phyloP scores from a whole-genome alignment of 2,888 invertebrate species.

The Meliscaeva auricollis region DNA sequence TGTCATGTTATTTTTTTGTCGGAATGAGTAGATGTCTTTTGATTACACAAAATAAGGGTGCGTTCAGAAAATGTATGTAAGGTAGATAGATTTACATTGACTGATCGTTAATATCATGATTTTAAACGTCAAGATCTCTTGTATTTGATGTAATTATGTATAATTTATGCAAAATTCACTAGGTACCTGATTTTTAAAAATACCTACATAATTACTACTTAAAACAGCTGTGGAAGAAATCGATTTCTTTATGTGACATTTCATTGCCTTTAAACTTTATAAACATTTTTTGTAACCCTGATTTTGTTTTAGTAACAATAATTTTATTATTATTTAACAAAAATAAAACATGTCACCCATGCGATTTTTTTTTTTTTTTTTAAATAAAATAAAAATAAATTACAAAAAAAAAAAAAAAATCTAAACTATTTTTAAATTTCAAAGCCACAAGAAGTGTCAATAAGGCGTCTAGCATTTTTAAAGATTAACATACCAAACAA shows the following conservation, averaged over 20 bases:
- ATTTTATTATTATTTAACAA: not conserved
- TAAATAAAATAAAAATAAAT: not conserved
- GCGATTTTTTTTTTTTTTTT: no score
- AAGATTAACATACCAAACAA: conserved; percentile 3
- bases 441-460: conserved; percentile 55
- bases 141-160: not conserved
- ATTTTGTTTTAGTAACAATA: not conserved
- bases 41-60: not conserved
- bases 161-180: no score
- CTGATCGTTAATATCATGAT: not conserved
- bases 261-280: no score
- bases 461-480: conserved; percentile 1
- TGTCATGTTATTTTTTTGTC: not conserved
- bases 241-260: no score
- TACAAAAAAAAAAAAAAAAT: not conserved
- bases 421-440: conserved; percentile 56
- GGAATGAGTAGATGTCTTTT: not conserved
- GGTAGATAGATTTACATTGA: not conserved
- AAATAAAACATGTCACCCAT: no score
- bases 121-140: no score
- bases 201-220: no score
- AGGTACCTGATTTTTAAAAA: no score
- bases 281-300: no score
- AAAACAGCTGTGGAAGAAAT: no score
- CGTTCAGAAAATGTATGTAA: conserved; percentile 2